Conservation (phyloP, 2,113 vertebrate species). For the Nerophis lumbriciformis region DNA sequence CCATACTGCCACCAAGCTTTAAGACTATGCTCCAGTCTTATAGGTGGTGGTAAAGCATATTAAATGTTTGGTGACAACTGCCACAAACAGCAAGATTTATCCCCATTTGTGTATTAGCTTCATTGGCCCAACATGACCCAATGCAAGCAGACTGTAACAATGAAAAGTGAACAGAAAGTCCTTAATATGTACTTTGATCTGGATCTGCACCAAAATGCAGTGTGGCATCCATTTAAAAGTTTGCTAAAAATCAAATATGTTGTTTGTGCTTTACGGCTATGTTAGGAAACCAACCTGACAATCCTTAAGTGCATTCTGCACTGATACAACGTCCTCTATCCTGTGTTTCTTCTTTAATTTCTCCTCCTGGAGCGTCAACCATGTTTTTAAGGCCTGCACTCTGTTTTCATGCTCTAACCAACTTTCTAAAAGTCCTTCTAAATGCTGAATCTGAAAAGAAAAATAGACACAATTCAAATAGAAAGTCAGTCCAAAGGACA, state of each 20-base stretch:
- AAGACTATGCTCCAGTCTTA: no score
- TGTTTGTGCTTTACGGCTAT: no score
- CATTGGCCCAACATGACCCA: no score
- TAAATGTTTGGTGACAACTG: no score
- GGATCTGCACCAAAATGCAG: no score
- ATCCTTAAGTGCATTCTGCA: constrained; percentile 88
- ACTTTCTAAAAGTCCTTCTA: constrained; percentile 84
- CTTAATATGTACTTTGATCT: no score
- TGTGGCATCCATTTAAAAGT: background rate
- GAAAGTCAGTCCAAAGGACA: background rate
- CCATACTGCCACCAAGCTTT: no score
- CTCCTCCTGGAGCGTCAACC: constrained; percentile 85
- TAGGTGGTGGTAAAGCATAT: no score
- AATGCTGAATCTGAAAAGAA: constrained; percentile 79
- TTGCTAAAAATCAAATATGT: no score
- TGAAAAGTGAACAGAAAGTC: background rate
- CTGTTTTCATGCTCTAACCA: constrained; percentile 90
- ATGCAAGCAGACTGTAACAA: background rate
- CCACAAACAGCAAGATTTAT: no score
- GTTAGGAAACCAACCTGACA: constrained; percentile 78
- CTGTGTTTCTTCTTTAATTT: constrained; percentile 81
- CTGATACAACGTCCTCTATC: constrained; percentile 86
- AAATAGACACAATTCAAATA: constrained; percentile 4
- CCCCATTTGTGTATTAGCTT: no score
- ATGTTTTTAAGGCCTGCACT: constrained; percentile 80